Evolutionary conservation across 2,888 invertebrate species (phyloP), one percentile per base, ranked within the genome.

Genomic region (Malthinus seriepunctatus): DNA sequence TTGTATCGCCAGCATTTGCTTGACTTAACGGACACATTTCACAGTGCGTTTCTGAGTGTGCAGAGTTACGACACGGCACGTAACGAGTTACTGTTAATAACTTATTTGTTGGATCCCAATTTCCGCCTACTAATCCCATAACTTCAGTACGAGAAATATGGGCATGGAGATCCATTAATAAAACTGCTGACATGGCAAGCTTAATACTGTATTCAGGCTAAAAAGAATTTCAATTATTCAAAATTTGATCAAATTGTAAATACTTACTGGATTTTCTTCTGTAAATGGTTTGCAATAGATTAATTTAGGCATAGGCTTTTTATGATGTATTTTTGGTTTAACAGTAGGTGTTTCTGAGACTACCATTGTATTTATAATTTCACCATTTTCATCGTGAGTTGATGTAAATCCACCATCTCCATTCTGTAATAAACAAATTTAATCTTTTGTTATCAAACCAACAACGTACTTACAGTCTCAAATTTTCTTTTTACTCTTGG

Each of bases 1-100:
- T 82, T 32, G 70, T 71, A 65, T 85, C 85, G 51, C 85, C 84
- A 2, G 88, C 88, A 60, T 75, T 76, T 4, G 86, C 83, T 72
- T 89, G 86, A 2, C 86, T 85, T 12, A 87, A 86, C 1, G 90
- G 89, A 69, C 89, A 89, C 89, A 90, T 90, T 67, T 91, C 90
- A 74, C 90, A 90, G 78, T 88, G 88, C 52, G 88, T 86, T 5
- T 82, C 79, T 51, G 84, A 84, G 51, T 85, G 85, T 23, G 82
- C 82, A 12, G 86, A 81, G 63, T 88, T 89, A 52, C 81, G 80
- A 67, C 88, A 89, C 0, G 87, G 85, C 10, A 84, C 80, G 71
- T 89, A 89, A 54, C 79, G 77, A 32, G 75, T 76, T 60, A 86
- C 79, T 12, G 75, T 74, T 32, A 87, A 71, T 23, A 71, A 71